A percentile compares a stretch with the other conserved stretches of the same genome.
Conservation (phyloP, 2,888 invertebrate genomes). For the Xanthorhoe designata region DNA sequence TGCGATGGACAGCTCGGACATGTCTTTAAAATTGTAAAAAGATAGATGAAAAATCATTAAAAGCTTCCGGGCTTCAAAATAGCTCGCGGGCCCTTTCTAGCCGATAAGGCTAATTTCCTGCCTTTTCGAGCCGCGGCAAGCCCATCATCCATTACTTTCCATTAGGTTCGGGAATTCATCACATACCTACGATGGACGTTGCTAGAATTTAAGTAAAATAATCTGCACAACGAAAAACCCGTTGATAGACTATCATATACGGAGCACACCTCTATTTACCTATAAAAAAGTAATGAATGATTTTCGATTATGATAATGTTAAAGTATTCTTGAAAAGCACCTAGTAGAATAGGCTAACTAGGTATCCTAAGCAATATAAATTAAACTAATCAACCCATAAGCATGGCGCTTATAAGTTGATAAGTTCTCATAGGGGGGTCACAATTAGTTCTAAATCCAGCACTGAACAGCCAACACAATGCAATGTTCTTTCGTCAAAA, state of each 20-base stretch:
- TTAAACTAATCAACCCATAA: no score
- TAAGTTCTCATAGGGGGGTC: no score
- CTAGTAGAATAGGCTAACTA: no score
- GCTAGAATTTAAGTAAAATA: slow-evolving; percentile 9
- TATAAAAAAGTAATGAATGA: no score
- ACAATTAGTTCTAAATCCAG: slow-evolving; percentile 6
- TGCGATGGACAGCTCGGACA: slow-evolving; percentile 3
- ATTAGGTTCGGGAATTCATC: slow-evolving; percentile 61
- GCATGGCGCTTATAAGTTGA: no score
- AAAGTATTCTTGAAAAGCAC: no score
- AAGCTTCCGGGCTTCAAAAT: slow-evolving; percentile 54
- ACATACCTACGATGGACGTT: slow-evolving; percentile 37
- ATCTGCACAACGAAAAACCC: neutral
- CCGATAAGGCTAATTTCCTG: slow-evolving; percentile 59
- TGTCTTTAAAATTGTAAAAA: slow-evolving; percentile 39
- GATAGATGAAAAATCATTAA: slow-evolving; percentile 38
- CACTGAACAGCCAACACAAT: slow-evolving; percentile 43
- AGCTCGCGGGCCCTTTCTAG: slow-evolving; percentile 50
- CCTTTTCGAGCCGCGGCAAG: slow-evolving; percentile 44
- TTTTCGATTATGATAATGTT: no score
- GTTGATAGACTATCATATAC: neutral
- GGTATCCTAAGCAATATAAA: no score
- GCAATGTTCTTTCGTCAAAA: slow-evolving; percentile 40
- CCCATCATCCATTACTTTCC: slow-evolving; percentile 57
- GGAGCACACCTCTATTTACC: no score